Conservation (phyloP, 1,140 invertebrate species). For the Microplitis mediator region DNA sequence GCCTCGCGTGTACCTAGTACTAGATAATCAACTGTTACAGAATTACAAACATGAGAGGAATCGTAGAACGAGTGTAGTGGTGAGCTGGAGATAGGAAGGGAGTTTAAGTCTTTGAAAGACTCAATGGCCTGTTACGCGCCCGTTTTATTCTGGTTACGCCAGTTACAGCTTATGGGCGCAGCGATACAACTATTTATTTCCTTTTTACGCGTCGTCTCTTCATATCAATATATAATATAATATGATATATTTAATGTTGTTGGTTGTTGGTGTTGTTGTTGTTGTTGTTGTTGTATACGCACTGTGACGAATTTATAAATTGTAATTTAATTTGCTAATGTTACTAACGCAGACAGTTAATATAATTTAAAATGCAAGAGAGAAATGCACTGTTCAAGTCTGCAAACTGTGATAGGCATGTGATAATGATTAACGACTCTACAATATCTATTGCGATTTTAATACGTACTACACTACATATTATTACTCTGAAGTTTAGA, state of each 20-base stretch:
- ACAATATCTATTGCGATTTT: neutral
- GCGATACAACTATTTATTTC: conserved; percentile 9
- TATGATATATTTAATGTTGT: no score
- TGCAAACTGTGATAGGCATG: neutral
- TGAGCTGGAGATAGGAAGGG: neutral
- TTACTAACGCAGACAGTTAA: no score
- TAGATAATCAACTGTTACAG: neutral
- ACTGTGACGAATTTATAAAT: no score
- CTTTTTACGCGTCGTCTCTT: neutral
- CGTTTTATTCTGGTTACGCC: conserved; percentile 9
- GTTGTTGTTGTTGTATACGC: no score
- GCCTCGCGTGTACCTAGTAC: conserved; percentile 26
- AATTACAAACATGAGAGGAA: neutral
- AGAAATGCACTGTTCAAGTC: neutral
- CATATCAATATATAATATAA: neutral
- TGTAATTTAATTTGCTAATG: no score
- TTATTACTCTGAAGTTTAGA: no score
- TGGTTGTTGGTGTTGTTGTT: no score
- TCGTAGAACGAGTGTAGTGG: no score
- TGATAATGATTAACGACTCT: conserved; percentile 12
- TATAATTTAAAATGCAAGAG: no score
- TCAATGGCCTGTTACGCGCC: conserved; percentile 10
- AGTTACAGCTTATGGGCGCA: neutral
- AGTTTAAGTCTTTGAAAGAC: neutral
- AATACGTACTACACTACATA: neutral